A percentile compares a stretch with the other conserved stretches of the same genome.
Conservation (phyloP, 2,797 vertebrate species). For the Acipenser oxyrinchus region DNA sequence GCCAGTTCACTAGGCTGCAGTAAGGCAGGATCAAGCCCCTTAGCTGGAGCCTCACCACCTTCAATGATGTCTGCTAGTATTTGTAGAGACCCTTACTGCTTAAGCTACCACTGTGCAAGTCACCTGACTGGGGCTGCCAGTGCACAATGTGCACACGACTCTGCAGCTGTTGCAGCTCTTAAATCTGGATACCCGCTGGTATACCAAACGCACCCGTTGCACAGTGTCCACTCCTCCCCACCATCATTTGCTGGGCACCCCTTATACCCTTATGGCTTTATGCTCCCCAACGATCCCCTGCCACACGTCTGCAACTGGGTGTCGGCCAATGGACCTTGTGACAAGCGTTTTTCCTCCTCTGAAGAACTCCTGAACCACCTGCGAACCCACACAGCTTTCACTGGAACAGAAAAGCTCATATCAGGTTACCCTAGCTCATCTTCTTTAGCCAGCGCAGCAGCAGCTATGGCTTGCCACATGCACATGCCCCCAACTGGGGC, state of each 20-base stretch:
- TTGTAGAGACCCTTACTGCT: conserved; percentile 92
- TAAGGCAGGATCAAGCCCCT: conserved; percentile 79
- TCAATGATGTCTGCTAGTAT: conserved; percentile 85
- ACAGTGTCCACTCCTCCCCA: conserved; percentile 74
- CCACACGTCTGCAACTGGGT: conserved; percentile 94
- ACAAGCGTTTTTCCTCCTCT: conserved; percentile 87
- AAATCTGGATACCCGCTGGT: conserved; percentile 87
- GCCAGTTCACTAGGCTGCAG: conserved; percentile 76
- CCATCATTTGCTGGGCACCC: conserved; percentile 81
- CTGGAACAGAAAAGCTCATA: conserved; percentile 78
- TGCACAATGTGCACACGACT: conserved; percentile 71
- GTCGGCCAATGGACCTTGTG: conserved; percentile 88
- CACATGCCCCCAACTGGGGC: conserved; percentile 78
- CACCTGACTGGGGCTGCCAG: conserved; percentile 75
- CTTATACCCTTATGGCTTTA: conserved; percentile 85
- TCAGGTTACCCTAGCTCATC: conserved; percentile 82
- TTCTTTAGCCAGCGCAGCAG: conserved; percentile 79
- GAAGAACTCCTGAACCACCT: conserved; percentile 91
- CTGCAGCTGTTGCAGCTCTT: conserved; percentile 67
- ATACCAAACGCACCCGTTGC: conserved; percentile 80
- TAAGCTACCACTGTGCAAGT: conserved; percentile 91
- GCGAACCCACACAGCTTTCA: conserved; percentile 93
- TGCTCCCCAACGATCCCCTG: conserved; percentile 86
- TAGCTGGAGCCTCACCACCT: conserved; percentile 85
- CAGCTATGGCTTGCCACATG: conserved; percentile 93